A percentile compares a stretch with the other conserved stretches of the same genome.
Evolutionary conservation across 2,797 vertebrate species (phyloP).

Genomic region (Lepus oiostolus): DNA sequence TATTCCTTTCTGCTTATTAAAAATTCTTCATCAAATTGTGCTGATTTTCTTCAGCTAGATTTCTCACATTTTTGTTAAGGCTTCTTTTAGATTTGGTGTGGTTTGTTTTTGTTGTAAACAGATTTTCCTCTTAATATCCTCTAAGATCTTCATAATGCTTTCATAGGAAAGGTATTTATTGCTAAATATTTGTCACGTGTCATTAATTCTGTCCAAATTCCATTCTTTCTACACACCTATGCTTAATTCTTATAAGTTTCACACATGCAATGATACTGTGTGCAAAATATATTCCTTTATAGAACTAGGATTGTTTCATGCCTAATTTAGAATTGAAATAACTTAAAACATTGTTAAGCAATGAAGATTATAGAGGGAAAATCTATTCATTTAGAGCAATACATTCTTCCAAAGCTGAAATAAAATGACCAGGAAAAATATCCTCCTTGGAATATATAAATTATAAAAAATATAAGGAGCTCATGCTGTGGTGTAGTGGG

Average conservation of each 20-base stretch:
- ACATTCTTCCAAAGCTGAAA: background rate
- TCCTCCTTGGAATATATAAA: background rate
- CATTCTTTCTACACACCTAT: background rate
- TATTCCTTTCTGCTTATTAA: background rate
- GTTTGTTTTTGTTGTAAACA: background rate
- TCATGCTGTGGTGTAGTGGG: too few relatives aligned
- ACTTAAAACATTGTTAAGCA: conserved; percentile 26
- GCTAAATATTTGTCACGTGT: background rate
- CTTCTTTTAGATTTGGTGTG: background rate
- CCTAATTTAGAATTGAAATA: background rate
- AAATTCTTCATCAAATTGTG: background rate
- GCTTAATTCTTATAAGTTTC: background rate
- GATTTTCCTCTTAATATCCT: background rate
- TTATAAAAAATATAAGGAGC: background rate
- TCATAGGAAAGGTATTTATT: background rate
- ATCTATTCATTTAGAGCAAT: background rate
- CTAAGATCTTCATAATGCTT: background rate
- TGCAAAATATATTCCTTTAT: background rate
- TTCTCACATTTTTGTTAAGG: background rate
- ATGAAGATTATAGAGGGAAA: background rate
- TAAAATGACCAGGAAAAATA: conserved; percentile 26
- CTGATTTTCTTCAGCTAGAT: background rate
- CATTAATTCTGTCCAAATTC: background rate
- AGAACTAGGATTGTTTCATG: background rate
- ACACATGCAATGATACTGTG: background rate